Conservation (phyloP, 2,113 vertebrate species). For the Lates calcarifer region DNA sequence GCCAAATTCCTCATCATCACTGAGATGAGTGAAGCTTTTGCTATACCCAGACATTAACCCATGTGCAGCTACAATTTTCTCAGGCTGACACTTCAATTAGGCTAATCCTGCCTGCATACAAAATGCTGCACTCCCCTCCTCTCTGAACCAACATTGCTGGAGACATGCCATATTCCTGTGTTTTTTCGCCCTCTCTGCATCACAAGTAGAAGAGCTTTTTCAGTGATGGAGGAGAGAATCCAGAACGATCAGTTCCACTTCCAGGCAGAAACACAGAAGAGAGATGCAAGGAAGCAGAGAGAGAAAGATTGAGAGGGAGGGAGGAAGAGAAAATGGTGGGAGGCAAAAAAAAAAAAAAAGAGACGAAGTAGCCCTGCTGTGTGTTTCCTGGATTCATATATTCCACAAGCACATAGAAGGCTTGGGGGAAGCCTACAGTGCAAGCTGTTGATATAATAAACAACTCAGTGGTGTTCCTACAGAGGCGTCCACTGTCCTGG, state of each 20-base stretch:
- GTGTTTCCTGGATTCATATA: conserved; percentile 37
- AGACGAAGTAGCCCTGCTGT: conserved; percentile 34
- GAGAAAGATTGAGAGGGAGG: not conserved
- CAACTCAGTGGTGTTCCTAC: conserved; percentile 70
- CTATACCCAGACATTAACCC: conserved; percentile 77
- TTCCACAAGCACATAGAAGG: conserved; percentile 35
- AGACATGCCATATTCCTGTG: conserved; percentile 70
- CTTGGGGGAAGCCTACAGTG: conserved; percentile 55
- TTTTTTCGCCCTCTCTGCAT: conserved; percentile 62
- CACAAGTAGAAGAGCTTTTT: conserved; percentile 62
- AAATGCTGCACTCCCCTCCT: conserved; percentile 64
- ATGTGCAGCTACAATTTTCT: conserved; percentile 77
- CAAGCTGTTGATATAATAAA: conserved; percentile 80
- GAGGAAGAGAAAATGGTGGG: conserved; percentile 18
- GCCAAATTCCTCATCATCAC: conserved; percentile 70
- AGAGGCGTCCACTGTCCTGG: conserved; percentile 83
- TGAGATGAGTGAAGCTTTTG: conserved; percentile 66
- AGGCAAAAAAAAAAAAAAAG: conserved; percentile 41
- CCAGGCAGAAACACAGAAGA: conserved; percentile 55
- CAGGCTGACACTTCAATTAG: conserved; percentile 84
- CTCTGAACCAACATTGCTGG: conserved; percentile 63
- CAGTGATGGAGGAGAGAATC: conserved; percentile 53
- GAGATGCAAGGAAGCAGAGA: conserved; percentile 46
- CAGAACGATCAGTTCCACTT: conserved; percentile 63
- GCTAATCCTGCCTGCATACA: conserved; percentile 80